phyloP scores from a whole-genome alignment of 2,888 invertebrate species.

The Chironomus riparius region DNA sequence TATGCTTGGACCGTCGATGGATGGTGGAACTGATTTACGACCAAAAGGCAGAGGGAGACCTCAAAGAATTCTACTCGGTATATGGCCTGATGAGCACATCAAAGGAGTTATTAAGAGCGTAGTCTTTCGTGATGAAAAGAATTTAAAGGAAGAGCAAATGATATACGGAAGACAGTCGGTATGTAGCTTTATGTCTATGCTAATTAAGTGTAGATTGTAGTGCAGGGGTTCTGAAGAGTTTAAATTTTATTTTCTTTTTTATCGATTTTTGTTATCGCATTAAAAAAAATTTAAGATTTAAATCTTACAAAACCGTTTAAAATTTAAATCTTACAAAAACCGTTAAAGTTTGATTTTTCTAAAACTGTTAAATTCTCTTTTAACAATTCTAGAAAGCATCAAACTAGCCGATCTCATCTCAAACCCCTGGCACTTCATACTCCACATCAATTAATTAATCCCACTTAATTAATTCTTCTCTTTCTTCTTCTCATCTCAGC shows the following conservation, averaged over 20 bases:
- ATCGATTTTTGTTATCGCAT: background rate
- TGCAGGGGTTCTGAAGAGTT: no score
- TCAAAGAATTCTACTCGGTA: constrained; percentile 80
- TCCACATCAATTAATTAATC: no score
- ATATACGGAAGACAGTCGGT: constrained; percentile 54
- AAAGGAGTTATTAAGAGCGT: constrained; percentile 86
- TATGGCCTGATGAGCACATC: constrained; percentile 92
- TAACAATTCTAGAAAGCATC: no score
- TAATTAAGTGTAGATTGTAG: background rate
- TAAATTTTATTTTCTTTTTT: background rate
- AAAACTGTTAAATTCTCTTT: no score
- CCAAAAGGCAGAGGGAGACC: constrained; percentile 87
- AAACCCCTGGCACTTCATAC: background rate
- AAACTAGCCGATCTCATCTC: no score
- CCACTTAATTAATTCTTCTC: background rate
- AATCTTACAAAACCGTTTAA: background rate
- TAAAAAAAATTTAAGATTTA: no score
- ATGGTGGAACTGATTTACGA: constrained; percentile 81
- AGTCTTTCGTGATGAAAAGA: constrained; percentile 80
- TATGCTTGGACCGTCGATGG: constrained; percentile 86
- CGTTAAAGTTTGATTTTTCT: no score
- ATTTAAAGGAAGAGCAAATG: constrained; percentile 64
- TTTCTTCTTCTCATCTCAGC: constrained; percentile 34
- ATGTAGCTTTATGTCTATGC: constrained; percentile 40
- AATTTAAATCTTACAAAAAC: background rate